Base-by-base conservation (phyloP, 2,888 invertebrate genomes). In the Callinectes sapidus region DNA sequence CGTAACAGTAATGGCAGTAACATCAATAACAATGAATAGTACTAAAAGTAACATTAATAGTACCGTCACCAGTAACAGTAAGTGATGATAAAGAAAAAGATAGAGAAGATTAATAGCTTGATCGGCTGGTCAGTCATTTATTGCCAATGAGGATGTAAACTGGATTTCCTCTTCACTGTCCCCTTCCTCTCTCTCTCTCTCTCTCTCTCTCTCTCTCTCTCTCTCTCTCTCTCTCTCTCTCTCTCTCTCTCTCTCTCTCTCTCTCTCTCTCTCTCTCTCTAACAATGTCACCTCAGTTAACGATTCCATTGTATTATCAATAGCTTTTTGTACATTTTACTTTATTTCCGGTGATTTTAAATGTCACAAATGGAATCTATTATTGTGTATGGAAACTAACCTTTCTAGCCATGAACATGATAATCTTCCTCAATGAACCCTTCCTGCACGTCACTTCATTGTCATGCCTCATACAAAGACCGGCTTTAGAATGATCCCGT, bases 171-270 rank as follows among this genome's bases (percentile, higher is more conserved):
- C 87, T 48, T 35, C n/a, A 3, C n/a, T n/a, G 3, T 14, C 42
- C 87, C 42, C 87, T 87, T 14, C 13, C 42, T 42, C 28, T 85
- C 85, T 85, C 85, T 85, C 85, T 85, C 28, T 28, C 85, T 85
- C 85, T 85, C 32, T 32, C 13, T 10, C 32, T 32, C 85, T 85
- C n/a, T 35, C 35, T 32, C 85, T 85, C n/a, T 85, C 85, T 35
- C 35, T 35, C 85, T 85, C 85, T 85, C 85, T 85, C 85, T 85
- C 85, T 85, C 85, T 35, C 16, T 35, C 85, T 35, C 85, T 35
- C 85, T 85, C 85, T 35, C 85, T 85, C 85, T 35, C 85, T 85
- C 85, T 85, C 85, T 85, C 32, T 85, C 35, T 85, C 35, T 85
- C 35, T 85, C 35, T 85, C 35, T 85, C 35, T 85, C 35, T 85